These are phyloP conservation scores for Camponotus floridanus DNA, from an alignment of 1,140 invertebrate genomes.

Conservation along the genomic window DNA sequence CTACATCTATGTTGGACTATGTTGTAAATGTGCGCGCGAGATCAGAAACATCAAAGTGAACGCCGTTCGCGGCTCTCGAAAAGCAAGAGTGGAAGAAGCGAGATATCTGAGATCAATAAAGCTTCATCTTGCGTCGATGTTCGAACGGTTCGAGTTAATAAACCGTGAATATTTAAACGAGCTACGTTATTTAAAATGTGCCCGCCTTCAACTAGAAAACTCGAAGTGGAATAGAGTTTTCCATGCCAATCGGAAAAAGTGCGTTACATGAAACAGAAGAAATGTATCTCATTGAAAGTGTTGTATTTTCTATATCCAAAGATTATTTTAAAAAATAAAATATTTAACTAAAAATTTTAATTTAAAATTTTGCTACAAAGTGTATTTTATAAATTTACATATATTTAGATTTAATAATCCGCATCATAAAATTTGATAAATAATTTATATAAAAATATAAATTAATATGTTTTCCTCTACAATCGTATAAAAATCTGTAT, in stretches of 20 bases:
- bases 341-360: too few species aligned
- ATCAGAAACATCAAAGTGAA: conserved; percentile 42
- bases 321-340: too few species aligned
- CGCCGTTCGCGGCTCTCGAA: conserved; percentile 12
- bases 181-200: conserved; percentile 34
- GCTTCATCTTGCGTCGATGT: conserved; percentile 31
- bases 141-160: conserved; percentile 33
- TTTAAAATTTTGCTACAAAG: too few species aligned
- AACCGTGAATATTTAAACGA: conserved; percentile 46
- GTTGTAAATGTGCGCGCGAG: neutral
- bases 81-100: conserved; percentile 37
- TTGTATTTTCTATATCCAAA: conserved; percentile 6
- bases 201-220: conserved; percentile 2
- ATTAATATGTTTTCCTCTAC: too few species aligned
- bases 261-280: neutral
- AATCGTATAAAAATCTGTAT: too few species aligned
- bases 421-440: too few species aligned
- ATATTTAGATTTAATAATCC: too few species aligned
- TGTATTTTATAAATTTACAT: too few species aligned
- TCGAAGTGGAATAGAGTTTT: neutral
- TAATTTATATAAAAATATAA: too few species aligned
- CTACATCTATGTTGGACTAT: neutral
- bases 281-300: neutral
- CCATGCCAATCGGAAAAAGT: neutral
- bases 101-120: conserved; percentile 41